These are phyloP conservation scores for Sparidentex hasta DNA, from an alignment of 2,797 vertebrate species.

Conservation along the genomic window DNA sequence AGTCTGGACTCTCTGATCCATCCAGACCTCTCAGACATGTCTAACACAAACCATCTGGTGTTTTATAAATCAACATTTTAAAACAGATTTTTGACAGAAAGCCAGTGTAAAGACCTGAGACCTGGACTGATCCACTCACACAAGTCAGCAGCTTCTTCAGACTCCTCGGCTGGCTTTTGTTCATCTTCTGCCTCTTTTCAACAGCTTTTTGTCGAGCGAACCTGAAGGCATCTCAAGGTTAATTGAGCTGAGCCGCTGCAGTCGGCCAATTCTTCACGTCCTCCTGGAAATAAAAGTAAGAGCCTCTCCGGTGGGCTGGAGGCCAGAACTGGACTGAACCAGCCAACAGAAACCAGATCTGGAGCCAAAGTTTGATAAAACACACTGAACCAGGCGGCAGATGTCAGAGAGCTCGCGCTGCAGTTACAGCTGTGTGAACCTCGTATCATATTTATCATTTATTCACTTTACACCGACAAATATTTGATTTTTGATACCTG, in stretches of 20 bases:
- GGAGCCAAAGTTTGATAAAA: slow-evolving; percentile 31
- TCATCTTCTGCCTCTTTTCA: not conserved
- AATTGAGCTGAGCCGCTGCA: slow-evolving; percentile 49
- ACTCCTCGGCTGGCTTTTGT: not conserved
- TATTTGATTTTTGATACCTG: too few species aligned
- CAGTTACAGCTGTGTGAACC: too few species aligned
- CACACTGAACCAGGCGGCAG: not conserved
- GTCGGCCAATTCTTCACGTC: slow-evolving; percentile 6
- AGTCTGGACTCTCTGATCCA: not conserved
- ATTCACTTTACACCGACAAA: too few species aligned
- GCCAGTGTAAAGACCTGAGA: not conserved
- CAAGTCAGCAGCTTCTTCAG: not conserved
- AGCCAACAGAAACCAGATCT: not conserved
- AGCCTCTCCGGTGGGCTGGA: slow-evolving; percentile 16
- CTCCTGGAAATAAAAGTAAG: slow-evolving; percentile 44
- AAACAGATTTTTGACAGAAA: not conserved
- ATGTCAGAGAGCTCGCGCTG: too few species aligned
- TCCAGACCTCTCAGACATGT: not conserved
- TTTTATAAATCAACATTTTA: not conserved
- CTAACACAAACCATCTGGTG: too few species aligned
- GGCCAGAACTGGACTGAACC: slow-evolving; percentile 21
- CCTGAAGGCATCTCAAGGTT: slow-evolving; percentile 51
- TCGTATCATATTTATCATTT: too few species aligned
- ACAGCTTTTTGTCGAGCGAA: slow-evolving; percentile 28
- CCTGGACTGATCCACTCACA: not conserved